Percentiles rank a stretch among this genome's conserved stretches.
phyloP scores from a whole-genome alignment of 2,113 vertebrate genomes.

The Anthoscopus minutus region DNA sequence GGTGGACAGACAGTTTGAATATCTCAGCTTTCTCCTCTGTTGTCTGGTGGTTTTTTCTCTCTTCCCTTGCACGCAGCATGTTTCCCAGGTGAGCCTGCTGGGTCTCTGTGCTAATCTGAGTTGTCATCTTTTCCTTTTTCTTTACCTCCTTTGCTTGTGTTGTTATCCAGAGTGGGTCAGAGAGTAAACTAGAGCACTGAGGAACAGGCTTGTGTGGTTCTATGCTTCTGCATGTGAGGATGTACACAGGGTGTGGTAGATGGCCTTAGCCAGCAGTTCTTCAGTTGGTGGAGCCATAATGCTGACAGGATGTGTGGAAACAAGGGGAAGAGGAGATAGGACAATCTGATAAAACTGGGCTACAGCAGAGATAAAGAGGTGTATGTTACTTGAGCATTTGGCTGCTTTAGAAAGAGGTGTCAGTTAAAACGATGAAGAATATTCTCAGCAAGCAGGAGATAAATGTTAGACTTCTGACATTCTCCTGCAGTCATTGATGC shows the following conservation, averaged over 20 bases:
- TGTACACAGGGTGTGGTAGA: background rate
- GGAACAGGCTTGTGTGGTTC: background rate
- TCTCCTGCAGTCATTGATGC: background rate
- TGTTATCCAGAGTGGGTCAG: background rate
- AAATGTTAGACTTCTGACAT: background rate
- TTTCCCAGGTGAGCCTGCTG: conserved; percentile 17
- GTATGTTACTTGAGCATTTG: background rate
- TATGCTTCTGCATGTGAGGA: background rate
- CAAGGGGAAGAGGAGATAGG: conserved; percentile 20
- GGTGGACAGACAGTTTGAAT: background rate
- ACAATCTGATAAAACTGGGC: background rate
- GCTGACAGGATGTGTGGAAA: conserved; percentile 12
- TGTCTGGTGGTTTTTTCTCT: background rate
- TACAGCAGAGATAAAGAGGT: background rate
- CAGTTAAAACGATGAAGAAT: background rate
- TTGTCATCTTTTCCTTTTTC: background rate
- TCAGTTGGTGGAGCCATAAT: conserved; percentile 56
- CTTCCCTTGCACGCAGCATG: background rate
- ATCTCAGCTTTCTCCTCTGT: background rate
- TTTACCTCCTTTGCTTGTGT: background rate
- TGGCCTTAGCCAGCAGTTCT: background rate
- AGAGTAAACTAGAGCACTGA: background rate
- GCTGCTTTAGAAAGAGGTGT: background rate
- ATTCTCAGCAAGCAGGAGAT: background rate
- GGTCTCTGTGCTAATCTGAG: background rate